Conservation (phyloP, 2,888 invertebrate species). For the Nasonovia ribisnigri region DNA sequence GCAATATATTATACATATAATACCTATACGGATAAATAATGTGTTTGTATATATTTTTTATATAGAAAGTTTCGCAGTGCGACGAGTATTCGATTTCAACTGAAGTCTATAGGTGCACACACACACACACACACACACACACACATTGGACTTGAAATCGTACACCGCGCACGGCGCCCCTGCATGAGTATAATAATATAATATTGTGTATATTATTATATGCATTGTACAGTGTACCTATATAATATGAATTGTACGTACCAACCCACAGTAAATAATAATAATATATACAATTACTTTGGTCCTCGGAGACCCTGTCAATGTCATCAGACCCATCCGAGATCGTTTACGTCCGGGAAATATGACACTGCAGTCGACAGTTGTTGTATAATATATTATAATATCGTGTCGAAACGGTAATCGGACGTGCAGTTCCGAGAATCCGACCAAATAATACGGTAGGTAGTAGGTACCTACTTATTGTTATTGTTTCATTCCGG, state of each 20-base stretch:
- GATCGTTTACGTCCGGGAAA: constrained; percentile 11
- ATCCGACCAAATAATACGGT: neutral
- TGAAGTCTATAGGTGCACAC: neutral
- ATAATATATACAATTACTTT: neutral
- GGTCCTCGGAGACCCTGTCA: neutral
- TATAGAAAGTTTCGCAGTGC: neutral
- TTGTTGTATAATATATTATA: neutral
- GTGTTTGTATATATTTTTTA: neutral
- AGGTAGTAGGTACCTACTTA: too few species aligned
- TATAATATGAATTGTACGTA: neutral
- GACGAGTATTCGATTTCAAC: constrained; percentile 10
- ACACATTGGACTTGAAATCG: neutral
- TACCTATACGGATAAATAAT: neutral
- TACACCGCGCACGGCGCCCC: neutral
- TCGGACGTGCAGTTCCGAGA: neutral
- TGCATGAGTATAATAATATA: neutral
- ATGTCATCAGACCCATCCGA: neutral
- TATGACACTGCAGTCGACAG: neutral
- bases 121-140: neutral
- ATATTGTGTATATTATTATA: neutral
- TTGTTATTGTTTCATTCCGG: neutral
- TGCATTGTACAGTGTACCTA: neutral
- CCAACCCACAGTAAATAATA: neutral
- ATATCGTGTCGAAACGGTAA: neutral
- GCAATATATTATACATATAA: neutral